Evolutionary conservation across 2,113 vertebrate genomes (phyloP).

Genomic region (Epinephelus lanceolatus): DNA sequence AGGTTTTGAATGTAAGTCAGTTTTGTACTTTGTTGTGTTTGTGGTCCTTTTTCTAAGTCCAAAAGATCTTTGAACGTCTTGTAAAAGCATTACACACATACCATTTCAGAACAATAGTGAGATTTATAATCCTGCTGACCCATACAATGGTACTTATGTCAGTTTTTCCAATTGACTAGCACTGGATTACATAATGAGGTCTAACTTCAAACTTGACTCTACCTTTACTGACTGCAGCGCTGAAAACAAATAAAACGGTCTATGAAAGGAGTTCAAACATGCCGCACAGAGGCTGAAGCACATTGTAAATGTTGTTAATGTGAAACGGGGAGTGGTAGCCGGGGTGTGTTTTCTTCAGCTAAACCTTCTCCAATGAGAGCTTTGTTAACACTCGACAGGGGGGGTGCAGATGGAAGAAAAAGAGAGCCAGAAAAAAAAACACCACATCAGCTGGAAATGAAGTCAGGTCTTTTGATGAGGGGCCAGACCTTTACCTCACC

Average conservation of each 20-base stretch:
- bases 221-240: constrained; percentile 28
- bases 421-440: background rate
- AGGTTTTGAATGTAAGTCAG: constrained; percentile 8
- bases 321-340: constrained; percentile 57
- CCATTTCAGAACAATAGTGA: constrained; percentile 11
- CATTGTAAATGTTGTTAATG: constrained; percentile 46
- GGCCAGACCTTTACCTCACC: constrained; percentile 61
- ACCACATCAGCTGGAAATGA: constrained; percentile 49
- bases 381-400: constrained; percentile 51
- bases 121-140: constrained; percentile 30
- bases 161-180: constrained; percentile 23
- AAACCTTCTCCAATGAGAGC: constrained; percentile 49
- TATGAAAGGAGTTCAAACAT: constrained; percentile 40
- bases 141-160: constrained; percentile 26
- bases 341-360: constrained; percentile 41
- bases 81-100: background rate
- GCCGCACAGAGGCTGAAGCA: constrained; percentile 15
- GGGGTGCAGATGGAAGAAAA: background rate
- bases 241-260: constrained; percentile 23
- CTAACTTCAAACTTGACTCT: constrained; percentile 38
- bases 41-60: background rate
- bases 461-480: constrained; percentile 51
- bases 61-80: constrained; percentile 20
- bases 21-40: constrained; percentile 10
- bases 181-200: constrained; percentile 50